Base-by-base conservation (phyloP, 2,888 invertebrate species). In the Steinernema scapterisci region DNA sequence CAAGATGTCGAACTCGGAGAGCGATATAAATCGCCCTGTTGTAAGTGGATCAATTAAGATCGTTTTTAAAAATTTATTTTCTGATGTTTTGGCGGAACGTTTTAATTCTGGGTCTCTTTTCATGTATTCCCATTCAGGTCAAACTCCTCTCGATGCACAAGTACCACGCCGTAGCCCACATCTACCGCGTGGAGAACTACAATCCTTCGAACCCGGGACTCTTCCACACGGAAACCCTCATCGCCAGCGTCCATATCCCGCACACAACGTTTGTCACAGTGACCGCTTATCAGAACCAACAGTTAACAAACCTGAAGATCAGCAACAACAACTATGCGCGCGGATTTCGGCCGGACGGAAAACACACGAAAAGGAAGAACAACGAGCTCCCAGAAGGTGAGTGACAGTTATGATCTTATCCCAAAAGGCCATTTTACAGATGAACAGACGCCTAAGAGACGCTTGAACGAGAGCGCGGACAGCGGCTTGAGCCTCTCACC, bases 301-400 rank as follows among this genome's bases (percentile, higher is more conserved):
- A 38, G 16, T 16, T 63, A 3, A 19, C 27, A 3, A n/a, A 9
- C 16, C 63, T 63, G 27, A 63, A 63, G 63, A 27, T 63, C 31
- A 7, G 27, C 16, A 11, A 63, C 63, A 63, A 63, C 63, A 63
- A 63, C 31, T 63, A 63, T n/a, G 63, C 63, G 16, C 11, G 63
- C 9, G 63, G 63, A 13, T 63, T 63, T 27, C 63, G 63, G 16
- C 1, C 11, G 63, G 63, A 63, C 31, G 63, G 63, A 63, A 63
- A 63, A 31, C 63, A 63, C 38, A 63, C 63, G 31, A 63, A 63
- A 31, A 27, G 63, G 63, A 63, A 63, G 63, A 63, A 31, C 63
- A 27, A 31, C 31, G 63, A 63, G 25, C 16, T 63, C 16, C 11
- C 9, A 16, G 63, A 63, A 1, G 31, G 63, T 63, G 19, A 11